phyloP scores from a whole-genome alignment of 2,888 invertebrate species.

The Torymus aiolomorphi region DNA sequence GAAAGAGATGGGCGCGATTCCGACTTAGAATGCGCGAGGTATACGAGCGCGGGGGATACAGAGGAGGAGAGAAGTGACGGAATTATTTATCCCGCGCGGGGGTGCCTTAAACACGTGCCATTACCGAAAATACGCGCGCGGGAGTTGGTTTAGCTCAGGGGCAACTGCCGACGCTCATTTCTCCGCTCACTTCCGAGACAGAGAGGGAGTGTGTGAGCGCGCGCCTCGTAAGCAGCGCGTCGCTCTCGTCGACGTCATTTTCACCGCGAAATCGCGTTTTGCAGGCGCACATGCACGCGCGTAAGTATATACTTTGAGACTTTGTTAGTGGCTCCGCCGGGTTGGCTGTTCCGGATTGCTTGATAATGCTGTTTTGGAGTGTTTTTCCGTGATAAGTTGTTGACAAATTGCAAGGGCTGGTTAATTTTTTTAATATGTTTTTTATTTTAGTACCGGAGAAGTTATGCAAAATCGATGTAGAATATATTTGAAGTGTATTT shows the following conservation, averaged over 20 bases:
- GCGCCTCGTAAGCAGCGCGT: background rate
- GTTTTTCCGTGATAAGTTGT: too few relatives aligned
- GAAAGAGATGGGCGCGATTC: background rate
- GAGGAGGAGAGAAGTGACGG: slow-evolving; percentile 33
- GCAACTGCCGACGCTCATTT: slow-evolving; percentile 39
- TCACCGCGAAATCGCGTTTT: slow-evolving; percentile 15
- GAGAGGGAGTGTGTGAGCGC: slow-evolving; percentile 7
- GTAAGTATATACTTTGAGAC: too few relatives aligned
- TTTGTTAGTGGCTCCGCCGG: slow-evolving; percentile 15
- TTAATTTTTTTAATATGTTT: too few relatives aligned
- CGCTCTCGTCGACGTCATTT: background rate
- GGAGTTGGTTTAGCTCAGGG: slow-evolving; percentile 61
- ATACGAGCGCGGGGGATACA: slow-evolving; percentile 44
- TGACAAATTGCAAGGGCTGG: too few relatives aligned
- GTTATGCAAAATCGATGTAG: too few relatives aligned
- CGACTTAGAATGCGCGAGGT: slow-evolving; percentile 35
- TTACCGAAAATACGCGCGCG: slow-evolving; percentile 65
- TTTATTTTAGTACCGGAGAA: too few relatives aligned
- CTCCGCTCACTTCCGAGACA: slow-evolving; percentile 50
- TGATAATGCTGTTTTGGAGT: too few relatives aligned
- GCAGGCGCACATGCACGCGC: background rate
- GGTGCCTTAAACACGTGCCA: slow-evolving; percentile 64
- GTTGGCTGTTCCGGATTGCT: background rate
- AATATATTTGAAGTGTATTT: too few relatives aligned
- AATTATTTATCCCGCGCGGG: slow-evolving; percentile 66